Base-by-base conservation (phyloP, 2,888 invertebrate species). In the Plagodis dolabraria region DNA sequence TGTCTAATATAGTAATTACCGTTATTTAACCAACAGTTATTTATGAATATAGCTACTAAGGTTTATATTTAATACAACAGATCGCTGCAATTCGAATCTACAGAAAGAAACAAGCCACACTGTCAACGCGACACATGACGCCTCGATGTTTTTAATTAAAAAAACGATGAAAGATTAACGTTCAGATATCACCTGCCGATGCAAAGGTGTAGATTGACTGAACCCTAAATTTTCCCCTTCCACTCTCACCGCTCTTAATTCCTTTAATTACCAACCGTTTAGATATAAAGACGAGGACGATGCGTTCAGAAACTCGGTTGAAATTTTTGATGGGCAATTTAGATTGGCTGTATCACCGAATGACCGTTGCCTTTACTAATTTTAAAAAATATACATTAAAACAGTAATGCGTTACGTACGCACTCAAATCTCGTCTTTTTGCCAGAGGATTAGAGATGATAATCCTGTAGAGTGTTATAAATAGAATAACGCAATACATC, bases 131-230 rank as follows among this genome's bases (percentile, higher is more conserved):
- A 86, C 87, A 87, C 81, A 85, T 83, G 85, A 89, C 82, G 84
- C 85, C 74, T 74, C 79, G 79, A 80, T 77, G 77, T 75, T 73
- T 82, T 86, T 84, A 85, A 86, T 85, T 82, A 80, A 83, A 82
- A 40, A 79, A 80, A 74, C 68, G 65, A 78, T 22, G 82, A 76
- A 79, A 81, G 80, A 83, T 76, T 71, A 74, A 71, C 72, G 72
- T 66, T 49, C 74, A 67, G 77, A 82, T 79, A 82, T 85, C 91
- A 91, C 91, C 91, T 92, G 90, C 86, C 86, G 85, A 82, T 80
- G 75, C 61, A 79, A 89, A 89, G 90, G 90, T 90, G 91, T 86
- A 86, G 85, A 86, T 89, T 85, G 82, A 82, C 76, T 69, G 74
- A 79, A 77, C 85, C 87, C 85, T 83, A 86, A 89, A 40, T 87